A percentile compares a stretch with the other conserved stretches of the same genome.
These are phyloP conservation scores for Cylloceria caligata DNA, from an alignment of 2,888 invertebrate species.

Conservation along the genomic window DNA sequence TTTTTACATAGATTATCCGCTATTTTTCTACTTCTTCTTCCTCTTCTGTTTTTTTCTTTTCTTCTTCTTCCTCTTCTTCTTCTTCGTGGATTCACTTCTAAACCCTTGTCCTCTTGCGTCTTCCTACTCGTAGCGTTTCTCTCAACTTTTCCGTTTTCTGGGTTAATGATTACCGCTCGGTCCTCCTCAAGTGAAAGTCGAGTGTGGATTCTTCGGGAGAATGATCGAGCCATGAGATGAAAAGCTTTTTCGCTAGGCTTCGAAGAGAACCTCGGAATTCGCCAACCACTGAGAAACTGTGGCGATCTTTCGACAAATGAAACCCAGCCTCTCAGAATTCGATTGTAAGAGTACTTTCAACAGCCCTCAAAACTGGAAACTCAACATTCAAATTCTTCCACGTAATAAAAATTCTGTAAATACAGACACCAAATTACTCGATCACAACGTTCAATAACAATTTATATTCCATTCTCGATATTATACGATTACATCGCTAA, in stretches of 20 bases:
- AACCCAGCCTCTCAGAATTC: background rate
- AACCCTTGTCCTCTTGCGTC: constrained; percentile 12
- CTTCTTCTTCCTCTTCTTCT: constrained; percentile 4
- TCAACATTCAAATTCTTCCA: background rate
- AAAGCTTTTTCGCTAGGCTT: constrained; percentile 24
- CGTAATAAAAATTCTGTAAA: background rate
- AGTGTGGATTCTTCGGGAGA: constrained; percentile 70
- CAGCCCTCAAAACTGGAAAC: background rate
- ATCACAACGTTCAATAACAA: no score
- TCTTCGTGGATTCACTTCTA: constrained; percentile 10
- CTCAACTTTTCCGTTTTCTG: constrained; percentile 71
- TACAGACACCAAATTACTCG: no score
- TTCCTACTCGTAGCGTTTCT: constrained; percentile 41
- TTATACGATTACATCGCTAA: no score
- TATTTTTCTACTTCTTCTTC: background rate
- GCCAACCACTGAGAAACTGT: background rate
- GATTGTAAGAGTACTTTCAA: background rate
- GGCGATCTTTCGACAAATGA: background rate
- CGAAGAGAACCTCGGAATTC: background rate
- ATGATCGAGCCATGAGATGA: constrained; percentile 23
- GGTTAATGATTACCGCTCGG: constrained; percentile 77
- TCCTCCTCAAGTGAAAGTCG: constrained; percentile 71
- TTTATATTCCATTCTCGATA: no score
- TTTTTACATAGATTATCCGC: no score
- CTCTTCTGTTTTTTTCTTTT: background rate